Evolutionary conservation across 2,888 invertebrate species (phyloP), one percentile per base, ranked within the genome.

Genomic region (Papilio protenor): DNA sequence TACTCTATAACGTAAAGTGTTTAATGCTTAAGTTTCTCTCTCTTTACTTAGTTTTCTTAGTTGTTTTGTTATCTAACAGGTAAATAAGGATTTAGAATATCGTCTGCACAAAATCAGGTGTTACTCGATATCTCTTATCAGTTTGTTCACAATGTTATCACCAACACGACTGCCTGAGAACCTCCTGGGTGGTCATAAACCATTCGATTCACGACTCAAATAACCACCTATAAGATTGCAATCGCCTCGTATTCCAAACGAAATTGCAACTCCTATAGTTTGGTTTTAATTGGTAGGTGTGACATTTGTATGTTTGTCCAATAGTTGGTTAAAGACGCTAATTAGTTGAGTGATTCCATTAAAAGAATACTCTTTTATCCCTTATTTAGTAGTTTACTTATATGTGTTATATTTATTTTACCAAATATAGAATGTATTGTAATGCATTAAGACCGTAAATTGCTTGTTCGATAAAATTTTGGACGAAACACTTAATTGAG

Each of bases 321-420:
- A 71, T 21, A 75, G 52, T 61, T 70, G 61, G 40, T 40, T 23
- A 71, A 23, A 16, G 21, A 57, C 40, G 72, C 72, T 78, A 78
- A 78, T 78, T 66, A 76, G 66, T 78, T 78, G 72, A 78, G 78
- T 78, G 78, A 75, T 75, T 72, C 78, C 59, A 71, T 75, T 75
- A 57, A 75, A 72, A 73, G 66, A 66, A 72, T 47, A 78, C 66
- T n/a, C 55, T 76, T 75, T 71, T 75, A 73, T 27, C 57, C 78
- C 55, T 64, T 78, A 78, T 78, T 73, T 73, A 75, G 78, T 78
- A 57, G 64, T 78, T 47, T 73, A 73, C 72, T 59, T 74, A 57
- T 57, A 23, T 18, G 66, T 70, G 27, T 10, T 21, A 69, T 18
- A 57, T 47, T 12, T 40, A 16, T 55, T 21, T 55, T 47, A n/a